Evolutionary conservation across 2,888 invertebrate genomes (phyloP).

Genomic region (Thereva nobilitata): DNA sequence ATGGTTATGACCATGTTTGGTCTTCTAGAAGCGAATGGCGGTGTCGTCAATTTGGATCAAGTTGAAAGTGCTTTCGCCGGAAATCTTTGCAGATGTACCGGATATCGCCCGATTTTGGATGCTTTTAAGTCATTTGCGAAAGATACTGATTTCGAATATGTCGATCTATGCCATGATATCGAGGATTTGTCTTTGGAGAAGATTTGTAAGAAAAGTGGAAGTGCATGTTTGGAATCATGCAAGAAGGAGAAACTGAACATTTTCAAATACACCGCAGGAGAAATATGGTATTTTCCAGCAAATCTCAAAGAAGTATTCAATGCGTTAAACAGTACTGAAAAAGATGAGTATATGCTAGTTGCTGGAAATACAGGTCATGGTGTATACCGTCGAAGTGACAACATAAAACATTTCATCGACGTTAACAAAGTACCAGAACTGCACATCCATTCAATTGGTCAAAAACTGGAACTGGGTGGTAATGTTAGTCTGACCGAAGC

Average conservation of each 20-base stretch:
- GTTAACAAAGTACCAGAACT: conserved; percentile 65
- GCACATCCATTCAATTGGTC: conserved; percentile 57
- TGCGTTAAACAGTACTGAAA: conserved; percentile 12
- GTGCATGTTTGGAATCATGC: conserved; percentile 13
- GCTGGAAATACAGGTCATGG: conserved; percentile 81
- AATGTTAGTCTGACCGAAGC: conserved; percentile 61
- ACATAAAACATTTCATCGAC: conserved; percentile 65
- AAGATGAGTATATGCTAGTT: conserved; percentile 14
- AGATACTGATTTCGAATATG: conserved; percentile 56
- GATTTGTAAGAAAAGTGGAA: conserved; percentile 28
- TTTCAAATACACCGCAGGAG: conserved; percentile 2
- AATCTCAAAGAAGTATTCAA: conserved; percentile 31
- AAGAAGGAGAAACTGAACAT: not conserved
- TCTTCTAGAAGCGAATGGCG: conserved; percentile 57
- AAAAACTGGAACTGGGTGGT: conserved; percentile 41
- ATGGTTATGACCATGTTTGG: conserved; percentile 77
- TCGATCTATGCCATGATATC: conserved; percentile 35
- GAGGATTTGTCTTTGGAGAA: conserved; percentile 33
- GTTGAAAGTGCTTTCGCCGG: conserved; percentile 74
- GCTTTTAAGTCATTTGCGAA: conserved; percentile 71
- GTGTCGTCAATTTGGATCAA: conserved; percentile 61
- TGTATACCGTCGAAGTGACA: conserved; percentile 54
- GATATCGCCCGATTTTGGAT: conserved; percentile 72
- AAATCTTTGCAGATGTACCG: conserved; percentile 75
- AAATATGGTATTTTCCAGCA: conserved; percentile 32